Conservation (phyloP, 2,113 vertebrate genomes). For the Mola mola region DNA sequence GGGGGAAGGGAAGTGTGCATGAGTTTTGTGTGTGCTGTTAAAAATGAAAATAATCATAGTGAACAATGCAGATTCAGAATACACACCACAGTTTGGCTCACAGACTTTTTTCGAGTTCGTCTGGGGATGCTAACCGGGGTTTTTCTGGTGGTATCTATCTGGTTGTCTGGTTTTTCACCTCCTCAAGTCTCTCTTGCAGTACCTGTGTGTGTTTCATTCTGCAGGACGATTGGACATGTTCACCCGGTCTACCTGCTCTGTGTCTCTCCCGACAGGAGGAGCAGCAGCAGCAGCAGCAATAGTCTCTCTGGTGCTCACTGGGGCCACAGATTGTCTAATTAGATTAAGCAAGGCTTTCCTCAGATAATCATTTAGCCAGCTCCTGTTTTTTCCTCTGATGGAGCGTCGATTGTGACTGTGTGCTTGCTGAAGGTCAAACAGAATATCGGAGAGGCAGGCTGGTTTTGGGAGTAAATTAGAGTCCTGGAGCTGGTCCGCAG, state of each 20-base stretch:
- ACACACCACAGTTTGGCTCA: too few species aligned
- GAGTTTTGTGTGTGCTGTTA: neutral
- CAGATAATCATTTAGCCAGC: constrained; percentile 89
- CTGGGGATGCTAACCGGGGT: too few species aligned
- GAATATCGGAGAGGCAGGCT: constrained; percentile 39
- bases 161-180: neutral
- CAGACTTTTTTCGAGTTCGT: too few species aligned
- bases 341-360: constrained; percentile 91
- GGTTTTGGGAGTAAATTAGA: constrained; percentile 49
- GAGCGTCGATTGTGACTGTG: constrained; percentile 69
- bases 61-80: neutral
- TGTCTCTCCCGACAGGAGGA: constrained; percentile 45
- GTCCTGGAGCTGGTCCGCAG: constrained; percentile 26
- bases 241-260: neutral
- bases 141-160: too few species aligned
- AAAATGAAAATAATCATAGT: neutral
- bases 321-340: constrained; percentile 86
- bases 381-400: constrained; percentile 80
- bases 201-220: neutral
- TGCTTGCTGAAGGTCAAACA: constrained; percentile 83
- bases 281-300: constrained; percentile 40
- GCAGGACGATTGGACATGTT: neutral
- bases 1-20: neutral
- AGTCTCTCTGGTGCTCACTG: constrained; percentile 60
- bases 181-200: neutral